Evolutionary conservation across 2,888 invertebrate species (phyloP), one percentile per base, ranked within the genome.

Genomic region (Cephalotes varians): DNA sequence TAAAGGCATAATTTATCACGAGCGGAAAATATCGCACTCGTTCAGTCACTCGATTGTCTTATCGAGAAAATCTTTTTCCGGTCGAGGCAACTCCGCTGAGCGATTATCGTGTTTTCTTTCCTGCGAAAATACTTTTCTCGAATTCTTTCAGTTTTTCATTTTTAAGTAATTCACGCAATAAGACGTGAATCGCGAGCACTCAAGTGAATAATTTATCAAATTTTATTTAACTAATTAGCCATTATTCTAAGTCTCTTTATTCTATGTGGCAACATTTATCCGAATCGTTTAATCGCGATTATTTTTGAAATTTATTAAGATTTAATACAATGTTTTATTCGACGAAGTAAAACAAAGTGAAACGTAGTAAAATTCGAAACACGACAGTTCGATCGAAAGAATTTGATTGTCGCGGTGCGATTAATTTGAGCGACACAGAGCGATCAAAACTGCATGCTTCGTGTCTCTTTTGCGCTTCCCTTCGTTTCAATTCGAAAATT

Each of bases 1-100:
- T 76, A 65, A 65, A 76, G 37, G 76, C 51, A 76, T 65, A 76
- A 76, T 76, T 76, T 76, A 76, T 76, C 65, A 76, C 76, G 65
- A 10, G 28, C 28, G 9, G 18, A 21, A 76, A 76, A 76, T 76
- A 65, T 76, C 65, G 76, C 65, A 28, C 28, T 65, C 76, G 54
- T 54, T 76, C 65, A 54, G 40, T 76, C 76, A 54, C 54, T 76
- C 65, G 65, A 76, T 65, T 76, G 76, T 76, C 76, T 76, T 76
- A 76, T 76, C 76, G 76, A 9, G 65, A 28, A 65, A 62, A 37
- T 62, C 65, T 54, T 65, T 58, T 15, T 12, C 60, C 40, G 74
- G 51, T 74, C 51, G 74, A 37, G 51, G 10, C 62, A 25, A 25
- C n/a, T 64, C 21, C 34, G 34, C n/a, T 62, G 49, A 62, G 37